Evolutionary conservation across 2,797 vertebrate species (phyloP), one percentile per base, ranked within the genome.

Genomic region (Numenius phaeopus): DNA sequence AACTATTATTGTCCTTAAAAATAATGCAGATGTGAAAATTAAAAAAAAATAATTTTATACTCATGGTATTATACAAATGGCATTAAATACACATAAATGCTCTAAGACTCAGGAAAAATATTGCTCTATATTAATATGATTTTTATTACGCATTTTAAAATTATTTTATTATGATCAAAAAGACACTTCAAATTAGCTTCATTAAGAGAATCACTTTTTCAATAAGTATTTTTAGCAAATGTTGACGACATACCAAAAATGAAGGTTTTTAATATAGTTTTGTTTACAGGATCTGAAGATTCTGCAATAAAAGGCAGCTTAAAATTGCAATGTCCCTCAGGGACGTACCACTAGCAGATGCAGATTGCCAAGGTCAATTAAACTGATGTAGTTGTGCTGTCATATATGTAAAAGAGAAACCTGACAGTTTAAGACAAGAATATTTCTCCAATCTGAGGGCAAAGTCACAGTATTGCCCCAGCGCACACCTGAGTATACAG

Each of bases 341-440:
- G 98, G 97, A 97, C 91, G 69, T 88, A 95, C 93, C 89, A 95
- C 94, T 81, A 97, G 96, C 98, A 99, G 98, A 98, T 98, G 98
- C 96, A 97, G 97, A 98, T 98, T 98, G 97, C 98, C 98, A 98
- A 98, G 98, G 98, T 98, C 98, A 98, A 99, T 99, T 98, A 99
- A 98, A 97, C 97, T 97, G 97, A 98, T 94, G 98, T 94, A 98
- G 97, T 89, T 97, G 87, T 84, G 89, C 97, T 98, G 98, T 97
- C 98, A 96, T 87, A 98, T 94, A 96, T 46, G 78, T 92, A 96
- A 95, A 98, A 91, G 94, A 97, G 95, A 97, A 97, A 97, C 85
- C 92, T 97, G 96, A 81, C 88, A 93, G 93, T 84, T 95, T 55
- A 94, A 96, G 96, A 96, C 80, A 88, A 97, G 94, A 95, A 71